Evolutionary conservation across 2,797 vertebrate genomes (phyloP), one percentile per base, ranked within the genome.

Genomic region (Pangasius djambal): DNA sequence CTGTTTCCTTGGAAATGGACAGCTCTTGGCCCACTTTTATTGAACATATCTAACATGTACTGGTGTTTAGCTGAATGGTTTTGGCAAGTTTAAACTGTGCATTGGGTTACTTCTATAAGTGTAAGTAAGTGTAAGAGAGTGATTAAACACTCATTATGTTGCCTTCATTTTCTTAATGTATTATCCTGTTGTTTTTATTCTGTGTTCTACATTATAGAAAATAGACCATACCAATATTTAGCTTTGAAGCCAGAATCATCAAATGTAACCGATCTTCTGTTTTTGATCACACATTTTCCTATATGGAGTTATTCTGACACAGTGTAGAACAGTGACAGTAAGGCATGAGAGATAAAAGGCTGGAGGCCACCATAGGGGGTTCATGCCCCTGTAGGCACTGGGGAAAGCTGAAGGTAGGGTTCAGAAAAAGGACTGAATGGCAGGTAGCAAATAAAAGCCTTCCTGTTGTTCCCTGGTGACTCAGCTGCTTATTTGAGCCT

Each of bases 391-490:
- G 75, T 31, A 86, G 87, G 87, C 2, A 34, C 74, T 85, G 59
- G 44, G 74, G 89, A 83, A 83, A 83, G 61, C 88, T 88, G 90
- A 44, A 88, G 86, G 91, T 82, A 84, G 89, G 86, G 75, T 87
- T 75, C 88, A 74, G 79, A 88, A 92, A 91, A 77, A 44, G 87
- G 88, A 79, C 44, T 87, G 89, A 91, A 89, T 89, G 83, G 61
- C 18, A 88, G 31, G 48, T 85, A 85, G 74, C 83, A 87, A 81
- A 90, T 83, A 83, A 83, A 86, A 86, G 77, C 77, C 85, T 63
- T 82, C 22, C 61, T 86, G 40, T 86, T 74, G 31, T 83, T 83
- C 34, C 40, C 78, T 83, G 70, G 77, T 91, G 88, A 83, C 72
- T 34, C 86, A 86, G 78, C 77, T 67, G 37, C 79, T 86, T 69